Conservation (phyloP, 2,113 vertebrate genomes). For the Neotoma lepida region DNA sequence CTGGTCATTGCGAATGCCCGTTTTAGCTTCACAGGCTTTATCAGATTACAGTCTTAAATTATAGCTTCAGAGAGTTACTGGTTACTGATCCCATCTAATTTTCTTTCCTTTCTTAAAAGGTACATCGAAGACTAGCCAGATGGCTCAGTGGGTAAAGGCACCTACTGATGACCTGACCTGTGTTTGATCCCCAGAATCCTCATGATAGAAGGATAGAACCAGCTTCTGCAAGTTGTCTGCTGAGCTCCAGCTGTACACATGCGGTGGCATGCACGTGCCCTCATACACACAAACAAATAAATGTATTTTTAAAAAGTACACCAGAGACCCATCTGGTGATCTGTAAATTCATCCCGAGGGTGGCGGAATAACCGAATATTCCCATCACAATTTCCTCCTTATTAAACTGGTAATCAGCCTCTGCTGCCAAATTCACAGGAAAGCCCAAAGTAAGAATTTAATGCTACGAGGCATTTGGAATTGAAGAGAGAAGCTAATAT, state of each 20-base stretch:
- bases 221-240: background rate
- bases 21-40: background rate
- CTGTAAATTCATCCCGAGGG: background rate
- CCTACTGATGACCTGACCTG: too few relatives aligned
- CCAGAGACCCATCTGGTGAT: background rate
- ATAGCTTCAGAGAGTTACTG: background rate
- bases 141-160: background rate
- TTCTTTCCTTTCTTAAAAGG: background rate
- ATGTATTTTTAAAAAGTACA: background rate
- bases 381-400: background rate
- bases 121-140: too few relatives aligned
- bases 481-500: conserved; percentile 2
- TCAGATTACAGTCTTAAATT: background rate
- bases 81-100: background rate
- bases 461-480: background rate
- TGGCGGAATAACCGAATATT: background rate
- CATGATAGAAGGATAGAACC: background rate
- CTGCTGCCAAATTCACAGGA: background rate
- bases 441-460: background rate
- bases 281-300: background rate
- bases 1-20: background rate
- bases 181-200: background rate
- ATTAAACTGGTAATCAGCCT: background rate
- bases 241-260: too few relatives aligned
- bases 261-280: too few relatives aligned